Evolutionary conservation across 2,888 invertebrate genomes (phyloP).

Genomic region (Gandaritis pyraliata): DNA sequence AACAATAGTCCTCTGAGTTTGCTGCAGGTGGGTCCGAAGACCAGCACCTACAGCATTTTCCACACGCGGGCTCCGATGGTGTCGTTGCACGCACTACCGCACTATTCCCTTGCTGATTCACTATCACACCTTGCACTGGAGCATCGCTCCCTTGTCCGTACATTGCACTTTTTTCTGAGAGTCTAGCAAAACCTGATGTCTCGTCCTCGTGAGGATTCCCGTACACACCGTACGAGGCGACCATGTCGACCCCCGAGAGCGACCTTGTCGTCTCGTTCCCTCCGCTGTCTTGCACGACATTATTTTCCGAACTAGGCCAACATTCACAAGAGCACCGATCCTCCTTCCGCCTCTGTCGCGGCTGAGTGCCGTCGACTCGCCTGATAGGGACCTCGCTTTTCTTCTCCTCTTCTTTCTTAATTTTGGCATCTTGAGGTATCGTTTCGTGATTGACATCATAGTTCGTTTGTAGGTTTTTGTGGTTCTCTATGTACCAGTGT

Average conservation of each 20-base stretch:
- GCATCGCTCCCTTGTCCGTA: slow-evolving; percentile 76
- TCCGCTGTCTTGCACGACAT: slow-evolving; percentile 65
- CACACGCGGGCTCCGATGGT: slow-evolving; percentile 58
- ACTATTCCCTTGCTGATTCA: slow-evolving; percentile 81
- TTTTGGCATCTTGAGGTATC: slow-evolving; percentile 77
- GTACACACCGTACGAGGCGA: slow-evolving; percentile 82
- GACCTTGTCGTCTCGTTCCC: slow-evolving; percentile 75
- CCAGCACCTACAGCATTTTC: slow-evolving; percentile 67
- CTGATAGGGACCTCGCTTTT: slow-evolving; percentile 70
- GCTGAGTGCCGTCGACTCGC: slow-evolving; percentile 67
- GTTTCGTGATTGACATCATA: slow-evolving; percentile 69
- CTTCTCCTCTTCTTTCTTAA: slow-evolving; percentile 80
- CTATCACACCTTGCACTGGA: slow-evolving; percentile 79
- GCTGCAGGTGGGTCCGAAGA: slow-evolving; percentile 67
- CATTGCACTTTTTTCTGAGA: slow-evolving; percentile 71
- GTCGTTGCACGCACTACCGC: slow-evolving; percentile 70
- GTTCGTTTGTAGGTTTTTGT: slow-evolving; percentile 74
- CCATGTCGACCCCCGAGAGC: slow-evolving; percentile 80
- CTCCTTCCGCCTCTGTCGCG: slow-evolving; percentile 76
- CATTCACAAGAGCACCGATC: slow-evolving; percentile 82
- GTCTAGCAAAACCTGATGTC: slow-evolving; percentile 76
- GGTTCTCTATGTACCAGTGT: slow-evolving; percentile 82
- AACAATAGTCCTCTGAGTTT: slow-evolving; percentile 80
- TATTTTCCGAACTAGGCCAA: slow-evolving; percentile 80
- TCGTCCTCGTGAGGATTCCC: slow-evolving; percentile 80